Conservation (phyloP, 2,797 vertebrate species). For the Hippopotamyrus pictus region DNA sequence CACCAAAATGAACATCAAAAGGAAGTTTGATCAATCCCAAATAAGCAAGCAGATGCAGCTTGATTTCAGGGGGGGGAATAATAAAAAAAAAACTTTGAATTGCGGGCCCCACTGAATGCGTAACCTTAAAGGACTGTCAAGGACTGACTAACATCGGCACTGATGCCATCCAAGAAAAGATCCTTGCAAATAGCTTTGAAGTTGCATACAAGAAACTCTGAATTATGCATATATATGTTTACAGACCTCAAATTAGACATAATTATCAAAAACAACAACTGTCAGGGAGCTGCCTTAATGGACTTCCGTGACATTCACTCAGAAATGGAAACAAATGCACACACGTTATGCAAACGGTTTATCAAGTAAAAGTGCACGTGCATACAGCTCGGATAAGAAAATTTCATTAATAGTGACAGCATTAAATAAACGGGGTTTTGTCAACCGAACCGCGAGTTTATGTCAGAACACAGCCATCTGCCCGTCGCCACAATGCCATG, state of each 20-base stretch:
- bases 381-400: not conserved
- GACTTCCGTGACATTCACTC: not conserved
- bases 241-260: not conserved
- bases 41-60: not conserved
- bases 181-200: not conserved
- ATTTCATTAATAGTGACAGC: not conserved
- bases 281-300: not conserved
- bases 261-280: not conserved
- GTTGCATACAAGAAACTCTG: not conserved
- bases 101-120: not conserved
- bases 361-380: not conserved
- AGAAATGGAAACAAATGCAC: not conserved
- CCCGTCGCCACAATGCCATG: not conserved
- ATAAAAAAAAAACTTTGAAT: not conserved
- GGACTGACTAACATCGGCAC: not conserved
- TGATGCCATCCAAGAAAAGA: not conserved
- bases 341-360: not conserved
- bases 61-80: not conserved
- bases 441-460: not conserved
- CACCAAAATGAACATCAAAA: not conserved
- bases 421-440: not conserved
- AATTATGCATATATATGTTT: not conserved
- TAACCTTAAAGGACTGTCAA: not conserved
- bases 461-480: not conserved
- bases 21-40: not conserved